Conservation (phyloP, 2,113 vertebrate genomes). For the Sinocyclocheilus anophthalmus region DNA sequence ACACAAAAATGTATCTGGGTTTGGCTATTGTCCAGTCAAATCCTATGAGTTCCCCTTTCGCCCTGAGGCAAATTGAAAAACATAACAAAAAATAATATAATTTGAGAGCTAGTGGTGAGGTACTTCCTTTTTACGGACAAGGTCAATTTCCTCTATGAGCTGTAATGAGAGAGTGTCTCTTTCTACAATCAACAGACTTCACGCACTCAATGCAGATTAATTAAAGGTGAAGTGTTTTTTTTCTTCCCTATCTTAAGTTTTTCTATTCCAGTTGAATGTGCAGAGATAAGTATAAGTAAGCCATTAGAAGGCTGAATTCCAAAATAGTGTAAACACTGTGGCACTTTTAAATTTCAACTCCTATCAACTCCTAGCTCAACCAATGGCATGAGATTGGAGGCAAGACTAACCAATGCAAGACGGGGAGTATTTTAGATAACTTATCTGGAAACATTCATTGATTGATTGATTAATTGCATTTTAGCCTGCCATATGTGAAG, state of each 20-base stretch:
- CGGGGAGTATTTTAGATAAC: too few species aligned
- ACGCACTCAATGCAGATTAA: constrained; percentile 32
- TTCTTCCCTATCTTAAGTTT: neutral
- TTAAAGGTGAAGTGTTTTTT: neutral
- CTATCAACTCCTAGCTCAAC: too few species aligned
- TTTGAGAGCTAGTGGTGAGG: constrained; percentile 48
- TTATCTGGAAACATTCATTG: too few species aligned
- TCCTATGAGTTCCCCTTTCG: constrained; percentile 61
- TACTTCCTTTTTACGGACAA: constrained; percentile 55
- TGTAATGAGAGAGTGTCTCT: constrained; percentile 51
- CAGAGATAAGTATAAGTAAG: neutral
- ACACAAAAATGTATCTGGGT: constrained; percentile 72
- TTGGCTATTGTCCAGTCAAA: constrained; percentile 72
- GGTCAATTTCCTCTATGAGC: constrained; percentile 59
- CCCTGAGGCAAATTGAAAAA: constrained; percentile 68
- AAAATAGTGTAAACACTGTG: neutral
- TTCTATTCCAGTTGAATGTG: neutral
- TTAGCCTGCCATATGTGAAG: too few species aligned
- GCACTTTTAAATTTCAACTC: too few species aligned
- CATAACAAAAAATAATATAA: constrained; percentile 62
- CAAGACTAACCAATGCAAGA: too few species aligned
- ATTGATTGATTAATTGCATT: too few species aligned
- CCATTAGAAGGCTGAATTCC: neutral
- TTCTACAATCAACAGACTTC: constrained; percentile 32
- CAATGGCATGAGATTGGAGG: too few species aligned